phyloP scores from a whole-genome alignment of 1,140 invertebrate species.

The Akabosia matsudoensis region DNA sequence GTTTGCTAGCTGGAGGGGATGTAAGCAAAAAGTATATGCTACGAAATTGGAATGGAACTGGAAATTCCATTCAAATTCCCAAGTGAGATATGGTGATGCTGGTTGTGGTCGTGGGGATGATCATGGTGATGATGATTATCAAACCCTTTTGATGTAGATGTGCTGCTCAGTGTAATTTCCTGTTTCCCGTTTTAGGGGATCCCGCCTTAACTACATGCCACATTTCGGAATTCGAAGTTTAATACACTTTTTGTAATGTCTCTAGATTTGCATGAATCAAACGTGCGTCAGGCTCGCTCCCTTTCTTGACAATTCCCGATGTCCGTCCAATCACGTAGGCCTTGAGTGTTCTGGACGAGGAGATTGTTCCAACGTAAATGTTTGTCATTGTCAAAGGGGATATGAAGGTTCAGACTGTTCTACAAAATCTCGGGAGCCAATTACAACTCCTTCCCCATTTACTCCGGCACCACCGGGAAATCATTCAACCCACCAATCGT shows the following conservation, averaged over 20 bases:
- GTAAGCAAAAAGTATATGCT: neutral
- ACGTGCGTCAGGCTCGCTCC: slow-evolving; percentile 79
- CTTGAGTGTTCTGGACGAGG: slow-evolving; percentile 89
- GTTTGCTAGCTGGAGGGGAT: neutral
- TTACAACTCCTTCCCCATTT: slow-evolving; percentile 52
- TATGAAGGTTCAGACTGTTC: slow-evolving; percentile 90
- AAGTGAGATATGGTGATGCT: neutral
- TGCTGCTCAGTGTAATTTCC: neutral
- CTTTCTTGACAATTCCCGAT: slow-evolving; percentile 76
- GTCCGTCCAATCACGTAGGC: slow-evolving; percentile 79
- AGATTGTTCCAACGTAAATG: slow-evolving; percentile 88
- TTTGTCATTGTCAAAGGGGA: slow-evolving; percentile 82
- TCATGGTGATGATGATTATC: slow-evolving; percentile 7
- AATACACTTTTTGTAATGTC: neutral
- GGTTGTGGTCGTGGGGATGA: neutral
- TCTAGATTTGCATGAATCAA: slow-evolving; percentile 83
- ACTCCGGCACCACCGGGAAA: slow-evolving; percentile 48
- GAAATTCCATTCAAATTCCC: slow-evolving; percentile 16
- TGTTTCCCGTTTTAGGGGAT: too few relatives aligned
- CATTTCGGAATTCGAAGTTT: too few relatives aligned
- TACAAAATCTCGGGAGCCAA: slow-evolving; percentile 58
- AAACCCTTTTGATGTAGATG: slow-evolving; percentile 17
- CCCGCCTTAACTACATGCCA: too few relatives aligned
- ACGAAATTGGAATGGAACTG: slow-evolving; percentile 15
- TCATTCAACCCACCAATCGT: slow-evolving; percentile 46